phyloP scores from a whole-genome alignment of 2,797 vertebrate genomes.

The Pipistrellus pipistrellus region DNA sequence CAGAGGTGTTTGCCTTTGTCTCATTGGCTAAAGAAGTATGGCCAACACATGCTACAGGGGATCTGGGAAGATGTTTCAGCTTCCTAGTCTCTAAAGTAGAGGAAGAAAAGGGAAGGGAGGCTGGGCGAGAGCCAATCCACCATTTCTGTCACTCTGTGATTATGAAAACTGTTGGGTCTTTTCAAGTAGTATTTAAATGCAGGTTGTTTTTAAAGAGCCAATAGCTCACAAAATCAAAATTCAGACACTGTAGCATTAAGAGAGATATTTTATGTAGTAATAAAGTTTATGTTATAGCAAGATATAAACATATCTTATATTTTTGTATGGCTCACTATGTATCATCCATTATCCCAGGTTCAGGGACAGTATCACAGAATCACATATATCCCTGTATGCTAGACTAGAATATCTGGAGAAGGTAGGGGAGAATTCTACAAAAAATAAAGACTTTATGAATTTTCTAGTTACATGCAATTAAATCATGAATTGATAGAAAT shows the following conservation, averaged over 20 bases:
- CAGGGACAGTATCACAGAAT: not conserved
- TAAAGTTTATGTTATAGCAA: not conserved
- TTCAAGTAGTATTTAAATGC: not conserved
- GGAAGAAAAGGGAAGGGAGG: not conserved
- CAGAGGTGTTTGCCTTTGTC: not conserved
- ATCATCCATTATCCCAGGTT: not conserved
- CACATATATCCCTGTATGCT: not conserved
- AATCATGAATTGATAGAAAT: conserved; percentile 10
- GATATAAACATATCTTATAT: not conserved
- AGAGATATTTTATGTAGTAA: not conserved
- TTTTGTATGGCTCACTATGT: not conserved
- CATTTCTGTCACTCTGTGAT: not conserved
- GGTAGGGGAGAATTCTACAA: not conserved
- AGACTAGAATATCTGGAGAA: not conserved
- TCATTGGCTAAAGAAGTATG: not conserved
- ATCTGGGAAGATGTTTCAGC: not conserved
- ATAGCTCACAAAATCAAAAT: conserved; percentile 6
- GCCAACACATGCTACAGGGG: not conserved
- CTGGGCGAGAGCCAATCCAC: not conserved
- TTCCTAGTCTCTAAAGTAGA: not conserved
- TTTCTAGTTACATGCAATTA: not conserved
- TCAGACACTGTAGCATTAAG: conserved; percentile 3
- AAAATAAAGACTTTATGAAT: not conserved
- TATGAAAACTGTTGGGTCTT: not conserved
- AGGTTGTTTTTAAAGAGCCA: not conserved